Evolutionary conservation across 1,140 invertebrate genomes (phyloP), one percentile per base, ranked within the genome.

Genomic region (Rhopalosiphum padi): DNA sequence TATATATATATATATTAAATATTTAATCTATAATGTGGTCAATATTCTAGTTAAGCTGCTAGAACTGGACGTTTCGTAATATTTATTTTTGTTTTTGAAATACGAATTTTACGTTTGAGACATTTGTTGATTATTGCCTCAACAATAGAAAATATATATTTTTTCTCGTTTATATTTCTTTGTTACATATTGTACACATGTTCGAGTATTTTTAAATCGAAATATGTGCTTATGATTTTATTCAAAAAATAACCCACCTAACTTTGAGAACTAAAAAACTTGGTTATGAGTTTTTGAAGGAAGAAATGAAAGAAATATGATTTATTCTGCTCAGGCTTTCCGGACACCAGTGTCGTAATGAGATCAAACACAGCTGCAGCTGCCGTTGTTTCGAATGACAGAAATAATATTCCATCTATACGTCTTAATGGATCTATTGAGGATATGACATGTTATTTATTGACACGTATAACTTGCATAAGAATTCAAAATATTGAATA

Each of bases 391-490:
- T 83, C 22, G 18, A 83, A 83, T 83, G 77, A 83, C 35, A 83
- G 77, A 18, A 22, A 83, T 83, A 37, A 83, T 83, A 83, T 83
- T 37, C 77, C 77, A 37, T 83, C 77, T 23, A 83, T 37, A 83
- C 77, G 18, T 83, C 21, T 83, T 37, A 35, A 83, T 83, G 77
- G 77, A 83, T 83, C 21, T 83, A 83, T 83, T 37, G 35, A 37
- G 35, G 60, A n/a, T 77, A 77, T 77, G 60, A 77, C 60, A 77
- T 77, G n/a, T 77, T 77, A n/a, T 77, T 77, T 77, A 77, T 77
- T 77, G 60, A 77, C 60, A 77, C 60, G 5, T n/a, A 77, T 35
- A 83, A 83, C 77, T 83, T 37, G 77, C 77, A 35, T 35, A 22
- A 37, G 35, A 83, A 37, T 83, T 83, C 2, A 83, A 37, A 37